phyloP scores from a whole-genome alignment of 1,140 invertebrate species.

The Drosophila kohkoa region DNA sequence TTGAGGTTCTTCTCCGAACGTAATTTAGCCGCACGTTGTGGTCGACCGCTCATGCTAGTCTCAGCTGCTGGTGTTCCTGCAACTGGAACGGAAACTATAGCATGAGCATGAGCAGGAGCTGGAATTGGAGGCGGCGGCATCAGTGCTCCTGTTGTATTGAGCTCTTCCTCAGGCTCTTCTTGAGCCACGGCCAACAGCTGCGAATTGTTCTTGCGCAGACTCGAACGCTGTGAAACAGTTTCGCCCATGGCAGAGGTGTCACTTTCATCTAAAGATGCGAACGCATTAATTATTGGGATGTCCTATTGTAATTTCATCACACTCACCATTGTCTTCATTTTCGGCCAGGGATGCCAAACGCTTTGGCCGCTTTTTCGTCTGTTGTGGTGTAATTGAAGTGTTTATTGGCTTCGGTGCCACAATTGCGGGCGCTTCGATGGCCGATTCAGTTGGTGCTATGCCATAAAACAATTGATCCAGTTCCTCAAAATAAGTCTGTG shows the following conservation, averaged over 20 bases:
- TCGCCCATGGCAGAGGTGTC: conserved; percentile 5
- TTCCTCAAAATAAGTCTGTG: conserved; percentile 60
- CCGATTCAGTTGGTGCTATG: neutral
- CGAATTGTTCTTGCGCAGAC: conserved; percentile 61
- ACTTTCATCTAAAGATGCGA: neutral
- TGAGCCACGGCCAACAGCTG: conserved; percentile 63
- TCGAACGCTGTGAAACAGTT: conserved; percentile 11
- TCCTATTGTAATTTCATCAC: conserved; percentile 27
- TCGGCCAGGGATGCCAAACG: conserved; percentile 62
- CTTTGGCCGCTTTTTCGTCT: conserved; percentile 75
- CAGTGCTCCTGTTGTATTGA: conserved; percentile 53
- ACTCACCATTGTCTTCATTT: conserved; percentile 54
- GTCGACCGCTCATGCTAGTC: conserved; percentile 53
- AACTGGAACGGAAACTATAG: neutral
- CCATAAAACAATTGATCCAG: conserved; percentile 67
- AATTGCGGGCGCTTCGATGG: conserved; percentile 8
- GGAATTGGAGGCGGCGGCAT: conserved; percentile 75
- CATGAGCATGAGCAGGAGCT: neutral
- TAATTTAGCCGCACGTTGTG: conserved; percentile 73
- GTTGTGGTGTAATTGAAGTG: conserved; percentile 67
- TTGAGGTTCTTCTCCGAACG: conserved; percentile 70
- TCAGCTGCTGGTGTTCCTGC: conserved; percentile 25
- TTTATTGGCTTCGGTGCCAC: conserved; percentile 1
- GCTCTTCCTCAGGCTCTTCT: conserved; percentile 27
- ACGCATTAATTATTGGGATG: neutral